Evolutionary conservation across 2,797 vertebrate species (phyloP).

Genomic region (Pseudochaenichthys georgianus): DNA sequence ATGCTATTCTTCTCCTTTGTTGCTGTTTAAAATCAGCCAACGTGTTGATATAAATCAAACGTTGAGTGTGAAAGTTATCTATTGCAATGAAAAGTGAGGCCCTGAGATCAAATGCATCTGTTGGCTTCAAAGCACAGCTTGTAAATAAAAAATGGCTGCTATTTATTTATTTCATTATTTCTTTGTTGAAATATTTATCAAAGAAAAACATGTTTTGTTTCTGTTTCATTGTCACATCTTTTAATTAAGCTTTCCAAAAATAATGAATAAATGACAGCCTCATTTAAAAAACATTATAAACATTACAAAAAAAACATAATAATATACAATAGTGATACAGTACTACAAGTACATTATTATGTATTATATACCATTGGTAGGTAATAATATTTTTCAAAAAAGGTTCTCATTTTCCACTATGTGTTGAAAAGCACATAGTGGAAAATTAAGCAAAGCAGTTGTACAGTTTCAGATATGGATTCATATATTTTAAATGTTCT

Average conservation of each 20-base stretch:
- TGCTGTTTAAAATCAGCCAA: constrained; percentile 41
- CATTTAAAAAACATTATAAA: too few species aligned
- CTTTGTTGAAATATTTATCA: constrained; percentile 16
- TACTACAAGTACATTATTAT: too few species aligned
- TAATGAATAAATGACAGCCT: too few species aligned
- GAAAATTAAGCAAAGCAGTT: background rate
- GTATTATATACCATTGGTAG: background rate
- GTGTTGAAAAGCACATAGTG: background rate
- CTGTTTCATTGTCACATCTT: background rate
- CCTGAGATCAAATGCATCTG: constrained; percentile 17
- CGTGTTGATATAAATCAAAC: constrained; percentile 45
- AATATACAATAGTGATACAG: background rate
- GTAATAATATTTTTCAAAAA: background rate
- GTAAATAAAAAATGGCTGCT: constrained; percentile 10
- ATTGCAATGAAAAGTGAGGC: constrained; percentile 44
- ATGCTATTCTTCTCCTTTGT: constrained; percentile 36
- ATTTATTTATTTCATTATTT: constrained; percentile 2
- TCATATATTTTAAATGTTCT: background rate
- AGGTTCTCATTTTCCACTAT: background rate
- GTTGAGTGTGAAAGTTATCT: constrained; percentile 35
- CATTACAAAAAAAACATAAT: background rate
- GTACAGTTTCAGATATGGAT: background rate
- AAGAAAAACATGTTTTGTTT: constrained; percentile 5
- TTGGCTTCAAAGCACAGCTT: constrained; percentile 19
- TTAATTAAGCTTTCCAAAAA: too few species aligned